phyloP scores from a whole-genome alignment of 1,140 invertebrate genomes.

The Asbolus verrucosus region DNA sequence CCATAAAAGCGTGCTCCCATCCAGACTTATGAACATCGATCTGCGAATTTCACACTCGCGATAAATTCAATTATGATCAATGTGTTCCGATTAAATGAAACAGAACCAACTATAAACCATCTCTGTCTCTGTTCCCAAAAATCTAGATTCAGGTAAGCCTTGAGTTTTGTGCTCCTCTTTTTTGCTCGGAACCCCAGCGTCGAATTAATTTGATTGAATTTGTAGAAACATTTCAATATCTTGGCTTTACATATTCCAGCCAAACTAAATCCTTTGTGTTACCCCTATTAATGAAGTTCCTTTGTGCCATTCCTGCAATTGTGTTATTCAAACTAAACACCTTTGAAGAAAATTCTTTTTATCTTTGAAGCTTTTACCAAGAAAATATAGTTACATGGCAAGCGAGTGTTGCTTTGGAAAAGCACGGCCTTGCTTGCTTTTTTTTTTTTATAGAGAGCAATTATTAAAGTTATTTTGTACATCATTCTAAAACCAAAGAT shows the following conservation, averaged over 20 bases:
- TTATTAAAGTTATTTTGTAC: not conserved
- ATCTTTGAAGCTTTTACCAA: not conserved
- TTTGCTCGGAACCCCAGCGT: not conserved
- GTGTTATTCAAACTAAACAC: conserved; percentile 7
- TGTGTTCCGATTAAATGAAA: conserved; percentile 13
- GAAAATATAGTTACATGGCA: not conserved
- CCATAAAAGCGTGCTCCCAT: conserved; percentile 12
- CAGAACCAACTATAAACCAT: too few relatives aligned
- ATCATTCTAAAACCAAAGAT: not conserved
- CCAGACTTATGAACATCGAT: not conserved
- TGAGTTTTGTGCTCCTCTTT: not conserved
- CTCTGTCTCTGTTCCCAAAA: too few relatives aligned
- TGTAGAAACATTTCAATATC: conserved; percentile 12
- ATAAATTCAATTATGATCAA: conserved; percentile 12
- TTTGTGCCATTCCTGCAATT: conserved; percentile 16
- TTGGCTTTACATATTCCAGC: conserved; percentile 9
- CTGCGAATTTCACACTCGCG: not conserved
- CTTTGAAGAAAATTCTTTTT: not conserved
- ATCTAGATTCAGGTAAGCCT: not conserved
- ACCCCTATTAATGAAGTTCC: conserved; percentile 32
- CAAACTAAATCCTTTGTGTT: conserved; percentile 2
- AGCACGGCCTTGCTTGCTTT: too few relatives aligned
- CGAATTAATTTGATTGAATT: conserved; percentile 37
- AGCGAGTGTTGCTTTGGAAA: too few relatives aligned
- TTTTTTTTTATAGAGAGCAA: too few relatives aligned